phyloP scores from a whole-genome alignment of 1,140 invertebrate genomes.

The Schlechtendalia chinensis region DNA sequence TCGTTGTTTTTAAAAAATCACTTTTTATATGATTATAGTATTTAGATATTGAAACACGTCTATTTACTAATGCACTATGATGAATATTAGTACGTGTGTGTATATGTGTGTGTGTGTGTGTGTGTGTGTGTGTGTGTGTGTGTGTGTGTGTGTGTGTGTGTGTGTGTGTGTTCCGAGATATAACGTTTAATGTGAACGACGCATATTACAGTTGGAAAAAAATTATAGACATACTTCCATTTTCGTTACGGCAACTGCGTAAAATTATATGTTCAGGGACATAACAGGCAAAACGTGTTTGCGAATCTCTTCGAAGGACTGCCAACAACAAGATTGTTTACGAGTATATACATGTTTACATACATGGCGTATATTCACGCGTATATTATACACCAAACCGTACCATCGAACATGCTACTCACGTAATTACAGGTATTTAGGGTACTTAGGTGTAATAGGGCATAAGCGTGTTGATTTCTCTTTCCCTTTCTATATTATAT shows the following conservation, averaged over 20 bases:
- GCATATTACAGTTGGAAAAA: too few species aligned
- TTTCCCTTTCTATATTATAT: background rate
- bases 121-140: too few species aligned
- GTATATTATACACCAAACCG: too few species aligned
- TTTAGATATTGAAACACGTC: too few species aligned
- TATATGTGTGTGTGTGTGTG: too few species aligned
- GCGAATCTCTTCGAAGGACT: background rate
- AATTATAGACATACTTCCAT: background rate
- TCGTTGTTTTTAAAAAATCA: too few species aligned
- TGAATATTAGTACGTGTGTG: too few species aligned
- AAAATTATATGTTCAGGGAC: background rate
- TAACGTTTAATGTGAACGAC: too few species aligned
- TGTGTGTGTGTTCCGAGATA: too few species aligned
- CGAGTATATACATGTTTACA: background rate
- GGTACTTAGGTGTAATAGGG: background rate
- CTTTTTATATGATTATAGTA: too few species aligned
- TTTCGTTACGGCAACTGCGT: background rate
- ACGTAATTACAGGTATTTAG: background rate
- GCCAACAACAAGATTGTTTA: background rate
- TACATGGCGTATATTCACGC: background rate
- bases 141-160: too few species aligned
- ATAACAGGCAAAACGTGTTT: background rate
- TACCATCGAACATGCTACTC: background rate
- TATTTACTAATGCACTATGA: too few species aligned
- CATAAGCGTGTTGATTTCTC: background rate